Evolutionary conservation across 2,888 invertebrate genomes (phyloP).

Genomic region (Fissipunctia ypsillon): DNA sequence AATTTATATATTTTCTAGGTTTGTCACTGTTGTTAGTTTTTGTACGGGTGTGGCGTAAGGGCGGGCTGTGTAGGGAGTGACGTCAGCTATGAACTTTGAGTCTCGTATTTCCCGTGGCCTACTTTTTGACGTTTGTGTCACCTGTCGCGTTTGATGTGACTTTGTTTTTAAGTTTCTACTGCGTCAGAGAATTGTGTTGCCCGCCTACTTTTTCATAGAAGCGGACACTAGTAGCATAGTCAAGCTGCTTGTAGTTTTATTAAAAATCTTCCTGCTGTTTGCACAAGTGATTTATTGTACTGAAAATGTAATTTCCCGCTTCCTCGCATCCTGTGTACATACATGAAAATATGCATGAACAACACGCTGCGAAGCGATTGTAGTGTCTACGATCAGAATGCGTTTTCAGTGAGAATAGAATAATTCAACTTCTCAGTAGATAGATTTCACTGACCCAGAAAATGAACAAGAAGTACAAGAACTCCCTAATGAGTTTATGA

Average conservation of each 20-base stretch:
- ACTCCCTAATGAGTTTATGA: slow-evolving; percentile 56
- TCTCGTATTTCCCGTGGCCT: slow-evolving; percentile 59
- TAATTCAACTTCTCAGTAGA: slow-evolving; percentile 22
- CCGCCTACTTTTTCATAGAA: not conserved
- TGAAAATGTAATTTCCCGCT: slow-evolving; percentile 54
- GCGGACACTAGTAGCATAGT: not conserved
- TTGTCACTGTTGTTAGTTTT: slow-evolving; percentile 55
- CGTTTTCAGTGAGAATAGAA: slow-evolving; percentile 6
- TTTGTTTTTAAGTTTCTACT: slow-evolving; percentile 40
- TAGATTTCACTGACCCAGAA: not conserved
- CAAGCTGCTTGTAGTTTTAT: slow-evolving; percentile 47
- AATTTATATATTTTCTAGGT: slow-evolving; percentile 62
- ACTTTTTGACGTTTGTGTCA: slow-evolving; percentile 57
- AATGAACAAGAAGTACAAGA: slow-evolving; percentile 16
- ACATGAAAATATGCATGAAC: slow-evolving; percentile 55
- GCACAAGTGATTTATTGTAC: slow-evolving; percentile 52
- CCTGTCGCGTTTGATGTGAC: slow-evolving; percentile 46
- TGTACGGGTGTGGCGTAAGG: slow-evolving; percentile 49
- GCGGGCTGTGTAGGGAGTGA: slow-evolving; percentile 40
- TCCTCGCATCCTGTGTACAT: slow-evolving; percentile 35
- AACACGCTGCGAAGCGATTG: slow-evolving; percentile 41
- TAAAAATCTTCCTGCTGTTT: slow-evolving; percentile 53
- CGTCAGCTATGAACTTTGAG: slow-evolving; percentile 53
- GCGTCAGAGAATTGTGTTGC: not conserved
- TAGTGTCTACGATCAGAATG: slow-evolving; percentile 39